These are phyloP conservation scores for Parazoanthus darwini DNA, from an alignment of 92 coral and sea anemone genomes.

Conservation along the genomic window DNA sequence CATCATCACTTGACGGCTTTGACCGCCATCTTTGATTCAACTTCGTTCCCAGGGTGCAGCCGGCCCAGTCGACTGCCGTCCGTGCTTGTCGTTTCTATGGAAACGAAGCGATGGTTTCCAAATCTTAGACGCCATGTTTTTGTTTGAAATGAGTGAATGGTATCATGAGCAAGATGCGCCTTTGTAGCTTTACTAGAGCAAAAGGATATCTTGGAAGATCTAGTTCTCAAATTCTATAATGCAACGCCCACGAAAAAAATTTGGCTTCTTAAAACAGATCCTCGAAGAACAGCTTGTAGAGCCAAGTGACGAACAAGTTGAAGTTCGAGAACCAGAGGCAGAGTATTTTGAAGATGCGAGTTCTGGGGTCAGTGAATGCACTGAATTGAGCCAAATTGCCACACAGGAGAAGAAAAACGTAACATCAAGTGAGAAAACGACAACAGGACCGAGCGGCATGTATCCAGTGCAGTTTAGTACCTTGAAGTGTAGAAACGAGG, in stretches of 20 bases:
- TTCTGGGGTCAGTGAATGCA: constrained; percentile 16
- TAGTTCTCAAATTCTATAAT: constrained; percentile 10
- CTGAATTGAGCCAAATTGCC: background rate
- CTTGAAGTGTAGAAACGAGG: constrained; percentile 55
- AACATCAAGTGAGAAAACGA: constrained; percentile 12
- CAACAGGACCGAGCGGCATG: constrained; percentile 63
- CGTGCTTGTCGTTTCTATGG: constrained; percentile 25
- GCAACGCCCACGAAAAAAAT: constrained; percentile 62
- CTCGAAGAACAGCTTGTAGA: constrained; percentile 61
- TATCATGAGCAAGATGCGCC: no score
- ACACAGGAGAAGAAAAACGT: constrained; percentile 32
- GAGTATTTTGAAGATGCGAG: constrained; percentile 24
- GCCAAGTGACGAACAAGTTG: constrained; percentile 29
- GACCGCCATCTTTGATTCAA: constrained; percentile 60
- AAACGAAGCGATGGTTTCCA: background rate
- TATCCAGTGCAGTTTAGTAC: constrained; percentile 69
- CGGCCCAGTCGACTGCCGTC: background rate
- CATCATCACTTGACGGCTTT: constrained; percentile 45
- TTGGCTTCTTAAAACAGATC: constrained; percentile 72
- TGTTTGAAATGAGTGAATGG: background rate
- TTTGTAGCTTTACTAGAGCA: background rate
- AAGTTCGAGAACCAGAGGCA: background rate
- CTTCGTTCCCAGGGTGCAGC: no score
- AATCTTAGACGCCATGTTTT: constrained; percentile 5
- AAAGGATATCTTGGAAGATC: background rate